Conservation (phyloP, 1,140 invertebrate genomes). For the Adoxophyes honmai region DNA sequence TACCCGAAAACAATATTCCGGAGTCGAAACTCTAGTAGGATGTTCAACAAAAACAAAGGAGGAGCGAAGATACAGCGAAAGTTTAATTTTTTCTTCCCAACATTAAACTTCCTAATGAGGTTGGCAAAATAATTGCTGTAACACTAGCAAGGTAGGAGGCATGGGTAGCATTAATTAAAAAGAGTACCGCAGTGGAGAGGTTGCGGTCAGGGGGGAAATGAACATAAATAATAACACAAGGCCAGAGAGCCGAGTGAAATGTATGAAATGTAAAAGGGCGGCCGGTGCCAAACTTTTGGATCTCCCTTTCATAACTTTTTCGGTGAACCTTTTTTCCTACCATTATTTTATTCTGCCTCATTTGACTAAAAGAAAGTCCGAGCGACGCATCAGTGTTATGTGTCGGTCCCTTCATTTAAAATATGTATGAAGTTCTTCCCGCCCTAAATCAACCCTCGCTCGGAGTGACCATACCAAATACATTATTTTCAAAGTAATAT, state of each 20-base stretch:
- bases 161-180: conserved; percentile 69
- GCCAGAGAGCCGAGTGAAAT: conserved; percentile 53
- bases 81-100: no score
- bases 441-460: conserved; percentile 23
- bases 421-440: conserved; percentile 61
- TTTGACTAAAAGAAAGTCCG: conserved; percentile 67
- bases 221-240: conserved; percentile 69
- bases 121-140: conserved; percentile 69
- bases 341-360: conserved; percentile 68
- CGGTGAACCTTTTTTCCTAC: conserved; percentile 58
- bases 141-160: conserved; percentile 60
- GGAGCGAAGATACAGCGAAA: no score
- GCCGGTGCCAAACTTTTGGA: conserved; percentile 52
- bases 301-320: conserved; percentile 64
- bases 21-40: no score
- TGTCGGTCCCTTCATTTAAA: conserved; percentile 51
- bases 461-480: conserved; percentile 3
- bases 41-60: no score
- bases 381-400: conserved; percentile 42
- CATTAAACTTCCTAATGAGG: conserved; percentile 68
- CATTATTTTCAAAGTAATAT: neutral
- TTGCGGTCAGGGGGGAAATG: conserved; percentile 56
- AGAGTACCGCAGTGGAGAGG: conserved; percentile 41
- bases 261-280: conserved; percentile 57
- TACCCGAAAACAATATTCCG: no score